Evolutionary conservation across 2,888 invertebrate genomes (phyloP).

Genomic region (Eupeodes latifasciatus): DNA sequence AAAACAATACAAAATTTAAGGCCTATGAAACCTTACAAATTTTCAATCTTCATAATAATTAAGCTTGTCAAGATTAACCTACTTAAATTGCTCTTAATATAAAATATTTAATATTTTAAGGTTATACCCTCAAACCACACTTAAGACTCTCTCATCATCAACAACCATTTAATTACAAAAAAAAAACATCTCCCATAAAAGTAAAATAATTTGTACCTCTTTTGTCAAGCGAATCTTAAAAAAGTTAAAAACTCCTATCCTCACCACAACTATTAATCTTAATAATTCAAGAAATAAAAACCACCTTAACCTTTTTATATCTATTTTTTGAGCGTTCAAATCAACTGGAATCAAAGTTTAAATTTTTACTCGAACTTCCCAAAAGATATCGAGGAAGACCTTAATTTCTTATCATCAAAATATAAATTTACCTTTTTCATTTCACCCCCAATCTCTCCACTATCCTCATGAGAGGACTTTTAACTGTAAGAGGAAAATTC

Average conservation of each 20-base stretch:
- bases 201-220: not conserved
- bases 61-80: not conserved
- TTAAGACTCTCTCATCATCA: not conserved
- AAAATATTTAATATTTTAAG: too few species aligned
- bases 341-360: not conserved
- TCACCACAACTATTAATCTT: conserved; percentile 32
- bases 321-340: not conserved
- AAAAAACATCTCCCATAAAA: not conserved
- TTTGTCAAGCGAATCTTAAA: not conserved
- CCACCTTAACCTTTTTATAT: not conserved
- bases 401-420: conserved; percentile 12
- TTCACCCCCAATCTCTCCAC: not conserved
- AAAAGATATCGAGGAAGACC: not conserved
- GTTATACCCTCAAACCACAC: too few species aligned
- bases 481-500: not conserved
- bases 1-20: too few species aligned
- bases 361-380: not conserved
- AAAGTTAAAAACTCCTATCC: not conserved
- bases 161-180: not conserved
- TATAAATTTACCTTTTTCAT: conserved; percentile 6
- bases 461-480: too few species aligned
- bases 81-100: not conserved
- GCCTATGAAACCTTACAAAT: too few species aligned
- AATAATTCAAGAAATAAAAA: conserved; percentile 5
- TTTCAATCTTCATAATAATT: not conserved